Conservation (phyloP, 2,113 vertebrate species). For the Asarcornis scutulata region DNA sequence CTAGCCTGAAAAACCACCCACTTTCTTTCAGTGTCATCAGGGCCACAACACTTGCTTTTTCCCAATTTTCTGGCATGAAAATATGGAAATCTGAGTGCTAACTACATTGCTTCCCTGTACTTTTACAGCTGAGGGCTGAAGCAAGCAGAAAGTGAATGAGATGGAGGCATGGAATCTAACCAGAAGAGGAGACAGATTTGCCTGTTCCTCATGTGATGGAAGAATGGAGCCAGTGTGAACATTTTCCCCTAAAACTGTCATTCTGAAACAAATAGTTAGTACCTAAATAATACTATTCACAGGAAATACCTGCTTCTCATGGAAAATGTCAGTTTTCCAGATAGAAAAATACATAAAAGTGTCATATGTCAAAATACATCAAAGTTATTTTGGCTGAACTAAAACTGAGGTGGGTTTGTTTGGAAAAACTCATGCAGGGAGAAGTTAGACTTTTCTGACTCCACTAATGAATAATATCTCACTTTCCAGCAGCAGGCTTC, state of each 20-base stretch:
- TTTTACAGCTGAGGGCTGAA: neutral
- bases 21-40: neutral
- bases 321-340: constrained; percentile 23
- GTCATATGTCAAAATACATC: constrained; percentile 59
- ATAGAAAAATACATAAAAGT: constrained; percentile 5
- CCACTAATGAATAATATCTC: neutral
- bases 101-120: neutral
- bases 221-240: neutral
- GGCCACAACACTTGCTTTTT: neutral
- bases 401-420: constrained; percentile 15
- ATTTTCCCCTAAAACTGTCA: neutral
- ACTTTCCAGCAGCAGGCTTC: neutral
- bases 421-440: constrained; percentile 17
- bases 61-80: neutral
- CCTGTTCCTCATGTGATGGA: neutral
- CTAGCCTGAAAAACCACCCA: neutral
- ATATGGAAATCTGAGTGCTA: neutral
- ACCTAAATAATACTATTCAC: constrained; percentile 32
- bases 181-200: neutral
- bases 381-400: constrained; percentile 50
- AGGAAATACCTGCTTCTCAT: neutral
- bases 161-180: neutral
- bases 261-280: constrained; percentile 24
- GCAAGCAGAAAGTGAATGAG: neutral
- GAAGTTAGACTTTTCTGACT: neutral